A percentile compares a stretch with the other conserved stretches of the same genome.
Conservation (phyloP, 2,888 invertebrate species). For the Tachina fera region DNA sequence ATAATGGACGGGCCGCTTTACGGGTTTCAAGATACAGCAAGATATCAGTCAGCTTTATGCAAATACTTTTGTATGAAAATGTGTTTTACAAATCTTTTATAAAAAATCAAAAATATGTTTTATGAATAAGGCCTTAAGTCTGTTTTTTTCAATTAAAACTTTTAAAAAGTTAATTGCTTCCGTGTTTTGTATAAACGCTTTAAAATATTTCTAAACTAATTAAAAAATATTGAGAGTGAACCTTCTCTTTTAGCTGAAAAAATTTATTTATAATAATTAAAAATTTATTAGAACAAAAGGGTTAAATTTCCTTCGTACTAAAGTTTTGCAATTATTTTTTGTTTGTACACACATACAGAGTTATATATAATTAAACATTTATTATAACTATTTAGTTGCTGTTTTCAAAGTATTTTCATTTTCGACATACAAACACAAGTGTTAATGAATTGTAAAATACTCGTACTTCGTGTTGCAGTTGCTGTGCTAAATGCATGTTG, state of each 20-base stretch:
- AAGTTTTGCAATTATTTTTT: constrained; percentile 26
- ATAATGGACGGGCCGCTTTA: too few relatives aligned
- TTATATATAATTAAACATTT: constrained; percentile 26
- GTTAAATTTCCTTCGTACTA: constrained; percentile 1
- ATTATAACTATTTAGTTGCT: constrained; percentile 42
- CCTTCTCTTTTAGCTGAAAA: background rate
- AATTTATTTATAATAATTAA: constrained; percentile 2
- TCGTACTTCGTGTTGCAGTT: constrained; percentile 42
- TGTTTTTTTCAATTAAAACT: too few relatives aligned
- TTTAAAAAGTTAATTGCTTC: too few relatives aligned
- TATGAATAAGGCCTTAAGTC: too few relatives aligned
- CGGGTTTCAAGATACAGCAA: too few relatives aligned
- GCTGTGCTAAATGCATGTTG: constrained; percentile 32
- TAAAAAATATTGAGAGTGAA: too few relatives aligned
- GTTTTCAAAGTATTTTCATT: constrained; percentile 1
- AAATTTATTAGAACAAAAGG: background rate
- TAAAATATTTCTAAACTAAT: too few relatives aligned
- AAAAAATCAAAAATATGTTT: too few relatives aligned
- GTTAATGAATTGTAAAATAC: constrained; percentile 68
- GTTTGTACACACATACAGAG: background rate
- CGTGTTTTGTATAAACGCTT: too few relatives aligned
- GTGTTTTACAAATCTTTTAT: too few relatives aligned
- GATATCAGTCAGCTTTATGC: too few relatives aligned
- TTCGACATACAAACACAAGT: constrained; percentile 41
- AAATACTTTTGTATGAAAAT: too few relatives aligned